These are phyloP conservation scores for Labeo rohita DNA, from an alignment of 2,113 vertebrate species.

Conservation along the genomic window DNA sequence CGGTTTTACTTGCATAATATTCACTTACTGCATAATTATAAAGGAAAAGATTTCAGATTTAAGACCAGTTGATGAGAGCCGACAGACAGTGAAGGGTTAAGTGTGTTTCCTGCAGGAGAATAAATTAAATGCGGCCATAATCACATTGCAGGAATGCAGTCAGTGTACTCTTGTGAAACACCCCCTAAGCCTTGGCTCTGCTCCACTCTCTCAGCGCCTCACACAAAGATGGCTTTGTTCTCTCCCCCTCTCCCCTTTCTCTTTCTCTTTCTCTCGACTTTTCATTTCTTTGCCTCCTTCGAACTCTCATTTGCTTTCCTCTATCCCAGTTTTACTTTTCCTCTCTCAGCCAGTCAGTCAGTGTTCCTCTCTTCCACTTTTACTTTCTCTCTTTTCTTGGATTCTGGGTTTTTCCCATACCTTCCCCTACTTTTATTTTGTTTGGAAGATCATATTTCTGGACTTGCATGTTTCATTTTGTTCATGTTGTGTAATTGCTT, in stretches of 20 bases:
- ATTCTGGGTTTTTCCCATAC: slow-evolving; percentile 6
- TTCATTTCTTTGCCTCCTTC: slow-evolving; percentile 23
- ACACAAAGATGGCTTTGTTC: slow-evolving; percentile 63
- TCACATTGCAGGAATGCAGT: slow-evolving; percentile 66
- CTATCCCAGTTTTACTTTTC: slow-evolving; percentile 38
- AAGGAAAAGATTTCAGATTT: slow-evolving; percentile 6
- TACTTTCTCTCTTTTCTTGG: slow-evolving; percentile 22
- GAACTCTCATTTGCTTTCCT: slow-evolving; percentile 17
- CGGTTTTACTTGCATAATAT: not conserved
- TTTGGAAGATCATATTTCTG: not conserved
- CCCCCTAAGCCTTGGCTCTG: slow-evolving; percentile 58
- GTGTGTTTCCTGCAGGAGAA: slow-evolving; percentile 59
- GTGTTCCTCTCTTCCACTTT: not conserved
- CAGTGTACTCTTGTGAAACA: slow-evolving; percentile 64
- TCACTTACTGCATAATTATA: slow-evolving; percentile 12
- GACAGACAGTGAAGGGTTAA: slow-evolving; percentile 56
- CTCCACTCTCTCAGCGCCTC: slow-evolving; percentile 56
- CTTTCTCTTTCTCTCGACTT: slow-evolving; percentile 31
- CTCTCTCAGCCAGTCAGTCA: not conserved
- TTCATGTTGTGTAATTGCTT: not conserved
- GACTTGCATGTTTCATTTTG: slow-evolving; percentile 10
- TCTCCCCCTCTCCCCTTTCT: slow-evolving; percentile 41
- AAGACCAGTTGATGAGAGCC: not conserved
- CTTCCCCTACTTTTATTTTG: not conserved
- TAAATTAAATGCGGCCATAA: slow-evolving; percentile 64